phyloP scores from a whole-genome alignment of 2,797 vertebrate species.

The Chiloscyllium punctatum region DNA sequence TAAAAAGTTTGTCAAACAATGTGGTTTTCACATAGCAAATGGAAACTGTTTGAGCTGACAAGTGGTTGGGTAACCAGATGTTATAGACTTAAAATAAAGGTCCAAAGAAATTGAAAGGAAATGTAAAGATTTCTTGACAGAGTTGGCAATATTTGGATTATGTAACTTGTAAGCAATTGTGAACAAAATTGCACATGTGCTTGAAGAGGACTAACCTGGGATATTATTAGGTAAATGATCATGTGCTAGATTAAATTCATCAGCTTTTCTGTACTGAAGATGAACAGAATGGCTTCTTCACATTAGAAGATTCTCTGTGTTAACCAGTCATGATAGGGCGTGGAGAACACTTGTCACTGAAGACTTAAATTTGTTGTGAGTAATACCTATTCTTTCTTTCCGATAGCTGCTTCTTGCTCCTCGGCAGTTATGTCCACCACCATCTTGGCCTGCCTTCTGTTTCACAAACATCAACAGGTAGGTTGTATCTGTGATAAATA shows the following conservation, averaged over 20 bases:
- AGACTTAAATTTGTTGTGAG: background rate
- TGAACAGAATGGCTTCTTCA: background rate
- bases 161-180: background rate
- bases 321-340: no score
- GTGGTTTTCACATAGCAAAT: background rate
- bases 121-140: background rate
- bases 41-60: background rate
- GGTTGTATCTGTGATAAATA: background rate
- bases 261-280: background rate
- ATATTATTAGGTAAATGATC: background rate
- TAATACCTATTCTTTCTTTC: background rate
- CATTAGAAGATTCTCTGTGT: background rate
- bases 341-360: background rate
- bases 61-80: background rate
- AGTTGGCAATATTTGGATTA: background rate
- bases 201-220: background rate
- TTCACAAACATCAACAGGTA: constrained; percentile 73
- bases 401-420: constrained; percentile 62
- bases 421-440: constrained; percentile 70
- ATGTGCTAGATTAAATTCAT: no score
- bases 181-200: background rate
- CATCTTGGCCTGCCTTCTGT: constrained; percentile 68
- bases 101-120: background rate
- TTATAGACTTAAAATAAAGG: background rate
- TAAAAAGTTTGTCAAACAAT: background rate